Conservation (phyloP, 2,113 vertebrate species). For the Taurulus bubalis region DNA sequence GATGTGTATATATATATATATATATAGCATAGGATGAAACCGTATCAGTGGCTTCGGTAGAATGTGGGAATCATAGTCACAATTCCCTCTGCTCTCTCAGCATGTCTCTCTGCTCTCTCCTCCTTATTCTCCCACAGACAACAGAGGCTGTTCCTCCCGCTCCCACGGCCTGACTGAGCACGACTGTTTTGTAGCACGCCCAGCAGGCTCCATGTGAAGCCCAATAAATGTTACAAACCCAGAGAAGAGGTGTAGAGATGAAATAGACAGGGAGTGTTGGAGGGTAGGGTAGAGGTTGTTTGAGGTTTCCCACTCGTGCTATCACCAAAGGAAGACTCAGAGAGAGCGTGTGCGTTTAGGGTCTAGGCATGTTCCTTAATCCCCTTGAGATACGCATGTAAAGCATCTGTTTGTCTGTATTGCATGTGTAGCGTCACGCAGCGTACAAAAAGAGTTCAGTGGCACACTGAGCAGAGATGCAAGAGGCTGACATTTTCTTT, state of each 20-base stretch:
- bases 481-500: constrained; percentile 40
- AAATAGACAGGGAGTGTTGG: neutral
- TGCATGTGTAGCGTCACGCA: constrained; percentile 14
- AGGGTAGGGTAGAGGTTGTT: constrained; percentile 40
- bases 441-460: constrained; percentile 59
- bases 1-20: constrained; percentile 6
- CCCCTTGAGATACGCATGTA: constrained; percentile 31
- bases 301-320: constrained; percentile 41
- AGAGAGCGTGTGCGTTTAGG: constrained; percentile 9
- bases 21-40: constrained; percentile 22
- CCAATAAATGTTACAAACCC: constrained; percentile 53
- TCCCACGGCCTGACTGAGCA: constrained; percentile 40
- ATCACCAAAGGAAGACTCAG: constrained; percentile 36
- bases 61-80: constrained; percentile 55
- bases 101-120: constrained; percentile 22
- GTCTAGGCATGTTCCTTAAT: constrained; percentile 10
- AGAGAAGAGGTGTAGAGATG: constrained; percentile 38
- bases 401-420: constrained; percentile 25
- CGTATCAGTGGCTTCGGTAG: constrained; percentile 52
- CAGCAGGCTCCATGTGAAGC: constrained; percentile 56
- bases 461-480: constrained; percentile 12
- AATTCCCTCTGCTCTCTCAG: constrained; percentile 33
- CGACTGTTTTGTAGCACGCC: constrained; percentile 42
- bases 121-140: constrained; percentile 44
- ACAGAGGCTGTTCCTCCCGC: constrained; percentile 31